Conservation (phyloP, 2,888 invertebrate genomes). For the Electrophaes corylata region DNA sequence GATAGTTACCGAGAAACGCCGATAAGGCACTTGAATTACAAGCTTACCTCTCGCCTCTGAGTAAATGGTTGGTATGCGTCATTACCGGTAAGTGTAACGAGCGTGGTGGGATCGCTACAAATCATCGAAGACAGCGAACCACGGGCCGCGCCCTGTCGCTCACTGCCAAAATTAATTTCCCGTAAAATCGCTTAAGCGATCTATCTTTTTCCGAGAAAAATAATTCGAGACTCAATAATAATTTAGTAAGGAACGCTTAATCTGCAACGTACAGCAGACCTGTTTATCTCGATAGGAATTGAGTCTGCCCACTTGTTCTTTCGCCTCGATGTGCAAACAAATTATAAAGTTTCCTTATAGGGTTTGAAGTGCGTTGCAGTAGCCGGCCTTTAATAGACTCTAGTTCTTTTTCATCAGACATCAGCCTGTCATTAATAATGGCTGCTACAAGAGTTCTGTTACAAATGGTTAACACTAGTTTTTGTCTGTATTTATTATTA, state of each 20-base stretch:
- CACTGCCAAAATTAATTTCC: slow-evolving; percentile 80
- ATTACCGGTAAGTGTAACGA: slow-evolving; percentile 73
- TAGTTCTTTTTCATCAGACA: slow-evolving; percentile 57
- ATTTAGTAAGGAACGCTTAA: slow-evolving; percentile 67
- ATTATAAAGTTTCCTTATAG: slow-evolving; percentile 71
- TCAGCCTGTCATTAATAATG: slow-evolving; percentile 63
- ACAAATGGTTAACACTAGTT: slow-evolving; percentile 59
- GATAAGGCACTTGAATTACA: slow-evolving; percentile 68
- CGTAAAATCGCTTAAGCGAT: slow-evolving; percentile 80
- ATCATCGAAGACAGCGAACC: slow-evolving; percentile 60
- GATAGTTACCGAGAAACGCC: slow-evolving; percentile 57
- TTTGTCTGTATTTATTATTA: slow-evolving; percentile 50
- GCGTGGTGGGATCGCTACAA: slow-evolving; percentile 68
- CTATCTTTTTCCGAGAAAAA: slow-evolving; percentile 79
- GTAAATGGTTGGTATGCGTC: slow-evolving; percentile 68
- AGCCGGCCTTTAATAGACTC: slow-evolving; percentile 56
- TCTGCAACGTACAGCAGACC: slow-evolving; percentile 62
- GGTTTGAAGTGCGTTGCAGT: slow-evolving; percentile 60
- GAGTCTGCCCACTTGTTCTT: slow-evolving; percentile 56
- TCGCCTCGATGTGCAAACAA: slow-evolving; percentile 68
- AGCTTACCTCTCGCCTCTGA: slow-evolving; percentile 61
- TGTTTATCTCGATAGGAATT: slow-evolving; percentile 66
- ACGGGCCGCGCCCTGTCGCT: slow-evolving; percentile 69
- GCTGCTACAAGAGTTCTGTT: slow-evolving; percentile 54
- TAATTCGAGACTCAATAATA: slow-evolving; percentile 70